Evolutionary conservation across 2,113 vertebrate genomes (phyloP), one percentile per base, ranked within the genome.

Genomic region (Phainopepla nitens): DNA sequence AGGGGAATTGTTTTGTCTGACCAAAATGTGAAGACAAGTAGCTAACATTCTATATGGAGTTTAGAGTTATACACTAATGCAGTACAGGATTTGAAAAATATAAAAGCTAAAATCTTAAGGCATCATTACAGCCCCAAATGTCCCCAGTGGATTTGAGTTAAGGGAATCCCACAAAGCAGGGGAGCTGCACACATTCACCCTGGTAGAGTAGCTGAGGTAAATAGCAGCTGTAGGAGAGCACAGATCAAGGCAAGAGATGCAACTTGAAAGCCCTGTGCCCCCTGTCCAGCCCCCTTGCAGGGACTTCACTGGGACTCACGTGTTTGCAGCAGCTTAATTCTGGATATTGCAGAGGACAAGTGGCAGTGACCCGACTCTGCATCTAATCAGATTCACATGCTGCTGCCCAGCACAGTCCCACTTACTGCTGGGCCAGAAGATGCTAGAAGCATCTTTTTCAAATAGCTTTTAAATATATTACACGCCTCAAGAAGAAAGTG

Each of bases 211-310:
- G 35, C 50, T 0, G 1, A 28, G 80, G 4, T 27, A 25, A 15
- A 3, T 0, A 39, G 27, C 77, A 29, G 44, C 24, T 33, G 20
- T 6, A 35, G 3, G 14, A 75, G 36, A 41, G 44, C 62, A 19
- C 18, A 18, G 70, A 35, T 11, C 16, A 4, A 60, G 51, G 70
- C 54, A 44, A 44, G 41, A 27, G 2, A 4, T 4, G 20, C 7
- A 13, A 3, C 0, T 1, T 49, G 27, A 5, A 10, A 12, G 7
- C 41, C 35, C 54, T 1, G 1, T 3, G 2, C 2, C 17, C 56
- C 25, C 60, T 19, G n/a, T 6, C n/a, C 75, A 72, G 7, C 23
- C 24, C 19, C 44, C 11, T 33, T 25, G 21, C 47, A 24, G 13
- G 71, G 31, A 15, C 15, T 3, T 49, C 8, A 8, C 62, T 28